Percentiles rank a stretch among this genome's conserved stretches.
Conservation (phyloP, 92 coral and sea anemone genomes). For the Nematostella vectensis region DNA sequence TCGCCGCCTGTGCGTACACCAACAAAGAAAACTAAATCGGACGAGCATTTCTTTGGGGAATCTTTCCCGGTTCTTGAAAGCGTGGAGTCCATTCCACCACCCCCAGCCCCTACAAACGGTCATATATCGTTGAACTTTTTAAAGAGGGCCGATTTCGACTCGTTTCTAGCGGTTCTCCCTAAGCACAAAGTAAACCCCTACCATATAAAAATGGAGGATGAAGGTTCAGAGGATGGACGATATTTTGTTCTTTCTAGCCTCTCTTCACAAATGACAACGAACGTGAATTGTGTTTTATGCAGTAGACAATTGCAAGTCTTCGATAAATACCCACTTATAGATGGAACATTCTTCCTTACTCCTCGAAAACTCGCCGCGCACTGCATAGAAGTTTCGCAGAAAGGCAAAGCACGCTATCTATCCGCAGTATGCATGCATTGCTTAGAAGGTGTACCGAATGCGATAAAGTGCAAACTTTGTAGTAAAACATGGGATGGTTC, state of each 20-base stretch:
- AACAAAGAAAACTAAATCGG: conserved; percentile 71
- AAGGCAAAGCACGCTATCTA: conserved; percentile 64
- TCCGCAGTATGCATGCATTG: conserved; percentile 95
- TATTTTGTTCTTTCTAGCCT: conserved; percentile 83
- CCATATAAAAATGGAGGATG: conserved; percentile 98
- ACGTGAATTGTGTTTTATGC: conserved; percentile 86
- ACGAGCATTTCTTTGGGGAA: conserved; percentile 74
- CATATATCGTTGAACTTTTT: conserved; percentile 55
- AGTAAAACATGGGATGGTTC: conserved; percentile 91
- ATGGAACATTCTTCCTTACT: conserved; percentile 89
- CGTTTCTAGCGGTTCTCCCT: conserved; percentile 86
- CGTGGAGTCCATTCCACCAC: conserved; percentile 25
- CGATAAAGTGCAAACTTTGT: conserved; percentile 89
- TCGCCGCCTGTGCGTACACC: conserved; percentile 81
- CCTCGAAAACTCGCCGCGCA: conserved; percentile 74
- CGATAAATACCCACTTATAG: conserved; percentile 94
- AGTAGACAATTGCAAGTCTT: conserved; percentile 81
- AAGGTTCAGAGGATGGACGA: conserved; percentile 82
- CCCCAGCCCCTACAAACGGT: conserved; percentile 41
- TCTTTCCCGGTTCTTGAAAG: conserved; percentile 43
- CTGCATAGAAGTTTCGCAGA: conserved; percentile 80
- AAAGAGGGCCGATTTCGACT: conserved; percentile 84
- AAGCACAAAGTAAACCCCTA: conserved; percentile 96
- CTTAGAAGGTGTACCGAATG: conserved; percentile 84
- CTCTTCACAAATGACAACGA: conserved; percentile 58